Evolutionary conservation across 2,888 invertebrate species (phyloP), one percentile per base, ranked within the genome.

Genomic region (Andricus curvator): DNA sequence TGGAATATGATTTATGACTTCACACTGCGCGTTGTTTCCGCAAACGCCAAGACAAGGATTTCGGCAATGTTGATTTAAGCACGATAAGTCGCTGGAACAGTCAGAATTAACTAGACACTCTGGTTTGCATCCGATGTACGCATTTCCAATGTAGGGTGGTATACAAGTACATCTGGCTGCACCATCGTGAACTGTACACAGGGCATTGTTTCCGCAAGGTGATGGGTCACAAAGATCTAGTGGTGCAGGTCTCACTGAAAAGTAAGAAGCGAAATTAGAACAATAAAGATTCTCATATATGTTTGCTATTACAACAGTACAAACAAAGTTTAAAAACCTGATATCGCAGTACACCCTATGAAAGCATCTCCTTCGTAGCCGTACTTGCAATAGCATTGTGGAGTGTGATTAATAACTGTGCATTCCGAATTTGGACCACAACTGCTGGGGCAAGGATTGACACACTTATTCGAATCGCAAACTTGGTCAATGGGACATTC

Each of bases 11-110:
- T 97, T 97, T 4, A 96, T 95, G 0, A 97, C 97, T 51, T 94
- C 94, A 90, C 98, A 98, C 92, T 97, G 96, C 13, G 98, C 97
- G 88, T 97, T 97, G 0, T 95, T 92, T 6, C 97, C 98, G 89
- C 98, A 98, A 78, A 97, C 94, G 79, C 97, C 97, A 83, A 95
- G 96, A 88, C 97, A 98, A 9, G 97, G 97, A 93, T 97, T 96
- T 87, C 97, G 94, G 86, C 98, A 98, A 90, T 97, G 96, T 88
- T 97, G 96, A 80, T 97, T 96, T 68, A 97, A 94, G 90, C 97
- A 98, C 60, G 97, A 96, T 83, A 97, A 93, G 88, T 96, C 94
- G 85, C 95, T 95, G 9, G 96, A 94, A 91, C 98, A 98, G 89
- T 97, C 97, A 0, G 96, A 95, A 91, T 96, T 97, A 84, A 96